Evolutionary conservation across 53 echinoderm and acorn worm species (phyloP), one percentile per base, ranked within the genome.

Genomic region (Zoroaster sp.): DNA sequence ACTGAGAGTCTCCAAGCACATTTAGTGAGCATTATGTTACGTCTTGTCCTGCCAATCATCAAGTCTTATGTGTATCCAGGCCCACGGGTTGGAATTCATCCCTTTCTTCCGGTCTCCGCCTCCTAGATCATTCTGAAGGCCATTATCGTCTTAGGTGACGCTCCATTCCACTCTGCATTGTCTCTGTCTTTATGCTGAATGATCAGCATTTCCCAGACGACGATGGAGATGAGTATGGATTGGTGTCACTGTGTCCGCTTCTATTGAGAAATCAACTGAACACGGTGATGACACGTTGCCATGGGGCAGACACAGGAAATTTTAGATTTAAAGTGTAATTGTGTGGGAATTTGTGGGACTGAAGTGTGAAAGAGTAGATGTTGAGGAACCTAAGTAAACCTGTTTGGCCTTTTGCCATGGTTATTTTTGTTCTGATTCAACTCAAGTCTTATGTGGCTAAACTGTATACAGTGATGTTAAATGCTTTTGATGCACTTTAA

Each of bases 291-390:
- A 85, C 85, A 72, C 71, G 71, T 71, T 85, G 85, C 85, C 85
- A 49, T 13, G 35, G 71, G 80, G 70, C 46, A 40, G 40, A 21
- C 40, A 23, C 5, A 71, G 71, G 67, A 45, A 66, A 41, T 40
- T 40, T 68, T 20, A 8, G 34, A 71, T 70, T 67, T 70, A 69
- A 85, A 85, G 82, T 15, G 85, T 85, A 85, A 85, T 85, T 85
- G 85, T 70, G 36, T 18, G 70, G 49, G 44, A 83, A 68, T 44
- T 70, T 5, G 33, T 59, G 21, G n/a, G 66, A 33, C 25, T 44
- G 12, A 10, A 44, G 70, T 69, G 70, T 83, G 43, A 44, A 44
- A 39, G 35, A 45, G 68, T 34, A 69, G 83, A 66, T 32, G 20
- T 0, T 35, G n/a, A 52, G 18, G 18, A 11, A 45, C 45, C 18